Evolutionary conservation across 2,888 invertebrate species (phyloP), one percentile per base, ranked within the genome.

Genomic region (Chrysolina haemoptera): DNA sequence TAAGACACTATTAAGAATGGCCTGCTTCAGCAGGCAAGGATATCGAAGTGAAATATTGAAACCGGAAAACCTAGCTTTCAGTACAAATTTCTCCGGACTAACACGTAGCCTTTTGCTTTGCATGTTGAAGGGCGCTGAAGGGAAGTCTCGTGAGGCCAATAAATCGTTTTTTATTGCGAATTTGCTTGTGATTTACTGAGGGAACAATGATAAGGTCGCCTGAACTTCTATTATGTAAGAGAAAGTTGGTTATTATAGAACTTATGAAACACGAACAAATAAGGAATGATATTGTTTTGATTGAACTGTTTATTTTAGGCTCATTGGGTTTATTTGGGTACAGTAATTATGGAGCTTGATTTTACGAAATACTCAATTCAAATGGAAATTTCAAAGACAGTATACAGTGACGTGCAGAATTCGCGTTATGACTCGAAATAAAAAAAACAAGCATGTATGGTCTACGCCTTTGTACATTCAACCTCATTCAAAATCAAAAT

Each of bases 191-290:
- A 77, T 77, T 73, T 73, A 77, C 71, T 53, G 73, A 50, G 40
- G 64, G 62, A 68, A 71, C 62, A 74, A 76, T 76, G 74, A 76
- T 76, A 76, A 71, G 69, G 68, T 76, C 69, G 73, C 71, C 71
- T 73, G 71, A 71, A 74, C 50, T 71, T 71, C 67, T 63, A 67
- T 74, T 63, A 35, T 35, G 35, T 35, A 70, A 70, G 69, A 64
- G 64, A 75, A 77, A 69, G 46, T 70, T 35, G 74, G 62, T 67
- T 74, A 74, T 74, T 74, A 70, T 50, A 70, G 62, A 64, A 65
- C 66, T 55, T 74, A 46, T 70, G 62, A 66, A 73, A 70, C n/a
- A 22, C 41, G 48, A 71, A 62, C 46, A 65, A 63, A 43, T 27
- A 22, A n/a, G 27, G 11, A 53, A 53, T 53, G 9, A 20, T 53